Evolutionary conservation across 2,113 vertebrate genomes (phyloP).

Genomic region (Entosphenus tridentatus): DNA sequence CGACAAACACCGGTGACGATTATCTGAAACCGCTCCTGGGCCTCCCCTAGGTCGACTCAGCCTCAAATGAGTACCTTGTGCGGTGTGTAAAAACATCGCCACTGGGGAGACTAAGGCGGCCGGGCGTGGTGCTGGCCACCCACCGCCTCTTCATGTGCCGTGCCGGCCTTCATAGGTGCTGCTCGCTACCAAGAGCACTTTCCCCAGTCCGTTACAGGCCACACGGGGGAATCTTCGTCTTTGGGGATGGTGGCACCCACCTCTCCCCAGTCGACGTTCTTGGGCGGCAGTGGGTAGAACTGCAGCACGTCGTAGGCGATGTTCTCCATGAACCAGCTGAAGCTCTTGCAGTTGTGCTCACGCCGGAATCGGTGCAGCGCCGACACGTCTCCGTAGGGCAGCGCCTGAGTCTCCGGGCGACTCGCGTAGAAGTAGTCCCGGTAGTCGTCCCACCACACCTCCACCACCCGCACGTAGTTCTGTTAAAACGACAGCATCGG

Average conservation of each 20-base stretch:
- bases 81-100: too few species aligned
- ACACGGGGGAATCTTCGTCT: too few species aligned
- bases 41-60: too few species aligned
- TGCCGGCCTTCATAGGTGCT: too few species aligned
- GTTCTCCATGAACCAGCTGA: conserved; percentile 6
- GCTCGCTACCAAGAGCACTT: too few species aligned
- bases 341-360: neutral
- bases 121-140: too few species aligned
- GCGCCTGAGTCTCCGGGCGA: neutral
- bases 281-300: conserved; percentile 1
- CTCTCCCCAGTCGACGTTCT: conserved; percentile 1
- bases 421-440: conserved; percentile 2
- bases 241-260: neutral
- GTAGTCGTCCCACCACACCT: conserved; percentile 6
- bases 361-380: neutral
- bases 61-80: too few species aligned
- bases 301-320: conserved; percentile 1
- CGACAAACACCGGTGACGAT: too few species aligned
- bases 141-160: too few species aligned
- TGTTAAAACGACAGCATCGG: neutral
- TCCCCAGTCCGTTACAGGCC: too few species aligned
- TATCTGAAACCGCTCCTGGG: too few species aligned
- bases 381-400: conserved; percentile 1
- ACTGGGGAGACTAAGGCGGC: too few species aligned
- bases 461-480: conserved; percentile 5